Base-by-base conservation (phyloP, 2,113 vertebrate genomes). In the Pleuronectes platessa region DNA sequence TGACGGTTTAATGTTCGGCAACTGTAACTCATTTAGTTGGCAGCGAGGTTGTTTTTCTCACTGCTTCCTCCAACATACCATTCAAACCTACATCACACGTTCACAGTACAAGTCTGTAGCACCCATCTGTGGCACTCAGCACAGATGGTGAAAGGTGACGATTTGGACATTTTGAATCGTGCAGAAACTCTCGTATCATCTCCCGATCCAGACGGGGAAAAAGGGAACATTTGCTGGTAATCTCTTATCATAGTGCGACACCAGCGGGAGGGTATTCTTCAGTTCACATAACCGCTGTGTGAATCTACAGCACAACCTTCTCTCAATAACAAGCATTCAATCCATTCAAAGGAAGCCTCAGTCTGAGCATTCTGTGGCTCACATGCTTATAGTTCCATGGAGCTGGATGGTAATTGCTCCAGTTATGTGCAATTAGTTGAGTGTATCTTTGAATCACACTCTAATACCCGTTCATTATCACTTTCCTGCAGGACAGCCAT, bases 91-190 rank as follows among this genome's bases (percentile, higher is more conserved):
- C 56, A 54, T 60, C 26, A 23, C 74, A 37, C 74, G 54, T 70
- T 2, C 61, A 18, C 72, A 40, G 45, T 26, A 12, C 31, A 59
- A 64, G 54, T 78, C 74, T 72, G 67, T 9, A 17, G 61, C 31
- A n/a, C 51, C 76, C 66, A 74, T 86, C 73, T 86, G 78, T 71
- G 49, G 51, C 68, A 13, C 68, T 73, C 47, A 67, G 63, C 71
- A 42, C 78, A 76, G 63, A 84, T 79, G 68, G 64, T 72, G 55
- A 82, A 73, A 86, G 60, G 63, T 74, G 47, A 71, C 64, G 70
- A 54, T 84, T 76, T 67, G 37, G 66, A 82, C 23, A 66, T 42
- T 71, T 21, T 69, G 51, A 78, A 66, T 81, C 24, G 17, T 56
- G 67, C 55, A 21, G 23, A 81, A 81, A 35, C 42, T 68, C 60